Base-by-base conservation (phyloP, 2,888 invertebrate genomes). In the Paralinhomoeus sp. region DNA sequence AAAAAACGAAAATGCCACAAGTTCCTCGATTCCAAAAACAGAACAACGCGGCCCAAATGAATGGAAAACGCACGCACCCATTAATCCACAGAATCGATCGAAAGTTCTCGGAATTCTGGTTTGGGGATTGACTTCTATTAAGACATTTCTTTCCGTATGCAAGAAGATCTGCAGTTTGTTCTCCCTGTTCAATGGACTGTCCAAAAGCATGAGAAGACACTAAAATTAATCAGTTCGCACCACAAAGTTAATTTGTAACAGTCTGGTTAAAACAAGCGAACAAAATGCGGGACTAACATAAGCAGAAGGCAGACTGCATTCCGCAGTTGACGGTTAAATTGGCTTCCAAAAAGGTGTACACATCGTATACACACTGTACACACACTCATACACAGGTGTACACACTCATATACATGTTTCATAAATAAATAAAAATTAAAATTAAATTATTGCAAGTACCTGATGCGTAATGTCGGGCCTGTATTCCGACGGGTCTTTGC, bases 381-480 rank as follows among this genome's bases (percentile, higher is more conserved):
- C n/a, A n/a, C n/a, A n/a, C n/a, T n/a, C n/a, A n/a, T n/a, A n/a
- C n/a, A n/a, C n/a, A n/a, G n/a, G n/a, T n/a, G n/a, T n/a, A n/a
- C n/a, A n/a, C n/a, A n/a, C n/a, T n/a, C n/a, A n/a, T n/a, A n/a
- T n/a, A n/a, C n/a, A n/a, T n/a, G n/a, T n/a, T n/a, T n/a, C n/a
- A n/a, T n/a, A n/a, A n/a, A n/a, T n/a, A n/a, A n/a, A n/a, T n/a
- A n/a, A n/a, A n/a, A n/a, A n/a, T n/a, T n/a, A n/a, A n/a, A n/a
- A n/a, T n/a, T n/a, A n/a, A n/a, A n/a, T n/a, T n/a, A n/a, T n/a
- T n/a, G n/a, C n/a, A n/a, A 9, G 7, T 46, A 69, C 68, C 64
- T 93, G 93, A 64, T 99, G 93, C 1, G 83, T 75, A 48, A 99
- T 97, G 60, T 99, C 97, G 0, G 97, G 97, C 27, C 97, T 72